These are phyloP conservation scores for Planiliza haematocheilus DNA, from an alignment of 2,113 vertebrate genomes.

Conservation along the genomic window DNA sequence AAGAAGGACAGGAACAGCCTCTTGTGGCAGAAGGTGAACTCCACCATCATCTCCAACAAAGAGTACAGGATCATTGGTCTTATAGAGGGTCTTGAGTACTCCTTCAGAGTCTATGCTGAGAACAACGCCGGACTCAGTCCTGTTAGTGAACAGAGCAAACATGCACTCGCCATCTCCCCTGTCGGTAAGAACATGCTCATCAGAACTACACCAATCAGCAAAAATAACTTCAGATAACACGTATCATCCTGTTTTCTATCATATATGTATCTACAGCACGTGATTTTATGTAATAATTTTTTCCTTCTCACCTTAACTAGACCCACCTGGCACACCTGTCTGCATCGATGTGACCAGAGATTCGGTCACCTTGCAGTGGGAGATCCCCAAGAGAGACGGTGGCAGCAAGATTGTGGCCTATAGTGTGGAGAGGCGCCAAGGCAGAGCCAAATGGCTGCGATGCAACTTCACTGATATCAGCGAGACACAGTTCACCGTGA, in stretches of 20 bases:
- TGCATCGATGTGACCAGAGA: slow-evolving; percentile 97
- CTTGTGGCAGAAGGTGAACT: slow-evolving; percentile 96
- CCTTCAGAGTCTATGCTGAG: slow-evolving; percentile 95
- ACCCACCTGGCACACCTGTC: slow-evolving; percentile 95
- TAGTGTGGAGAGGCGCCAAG: slow-evolving; percentile 95
- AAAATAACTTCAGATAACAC: too few species aligned
- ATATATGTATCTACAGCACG: too few species aligned
- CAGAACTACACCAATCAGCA: neutral
- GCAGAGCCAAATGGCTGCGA: slow-evolving; percentile 90
- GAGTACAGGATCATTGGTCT: slow-evolving; percentile 95
- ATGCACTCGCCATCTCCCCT: slow-evolving; percentile 92
- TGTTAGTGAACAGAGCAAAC: slow-evolving; percentile 95
- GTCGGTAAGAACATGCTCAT: slow-evolving; percentile 90
- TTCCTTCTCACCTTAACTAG: slow-evolving; percentile 73
- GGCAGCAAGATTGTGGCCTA: slow-evolving; percentile 97
- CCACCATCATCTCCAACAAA: slow-evolving; percentile 89
- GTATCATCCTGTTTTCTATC: too few species aligned
- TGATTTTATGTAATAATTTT: neutral
- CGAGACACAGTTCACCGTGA: slow-evolving; percentile 94
- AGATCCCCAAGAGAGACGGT: slow-evolving; percentile 91
- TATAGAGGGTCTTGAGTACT: slow-evolving; percentile 96
- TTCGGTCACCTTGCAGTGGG: slow-evolving; percentile 96
- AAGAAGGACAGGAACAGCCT: slow-evolving; percentile 99
- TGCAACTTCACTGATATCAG: slow-evolving; percentile 97
- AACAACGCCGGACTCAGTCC: slow-evolving; percentile 93